These are phyloP conservation scores for Zygogramma bicolorata DNA, from an alignment of 2,888 invertebrate genomes.

Conservation along the genomic window DNA sequence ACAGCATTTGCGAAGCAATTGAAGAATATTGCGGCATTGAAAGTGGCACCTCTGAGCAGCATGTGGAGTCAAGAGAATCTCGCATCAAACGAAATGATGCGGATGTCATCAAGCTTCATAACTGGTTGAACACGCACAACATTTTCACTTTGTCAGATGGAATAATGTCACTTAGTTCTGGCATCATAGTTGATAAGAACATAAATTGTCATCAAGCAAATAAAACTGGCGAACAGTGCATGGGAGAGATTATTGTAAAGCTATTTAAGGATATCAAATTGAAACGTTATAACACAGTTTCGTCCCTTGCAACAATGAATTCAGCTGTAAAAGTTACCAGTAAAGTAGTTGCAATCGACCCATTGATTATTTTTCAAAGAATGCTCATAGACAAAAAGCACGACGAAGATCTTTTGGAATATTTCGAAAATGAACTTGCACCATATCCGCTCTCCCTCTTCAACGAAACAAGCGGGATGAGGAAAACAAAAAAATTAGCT, in stretches of 20 bases:
- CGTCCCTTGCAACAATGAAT: constrained; percentile 13
- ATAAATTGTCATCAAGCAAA: constrained; percentile 23
- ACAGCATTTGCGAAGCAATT: no score
- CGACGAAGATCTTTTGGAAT: constrained; percentile 4
- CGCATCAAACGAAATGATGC: neutral
- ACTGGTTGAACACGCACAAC: neutral
- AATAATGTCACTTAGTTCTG: constrained; percentile 45
- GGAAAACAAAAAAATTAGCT: constrained; percentile 18
- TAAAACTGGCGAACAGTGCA: constrained; percentile 23
- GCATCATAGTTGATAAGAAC: constrained; percentile 12
- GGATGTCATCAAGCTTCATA: neutral
- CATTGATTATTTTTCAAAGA: constrained; percentile 30
- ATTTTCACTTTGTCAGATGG: neutral
- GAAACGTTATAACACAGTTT: constrained; percentile 15
- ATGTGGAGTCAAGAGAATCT: neutral
- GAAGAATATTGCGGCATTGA: no score
- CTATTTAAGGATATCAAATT: neutral
- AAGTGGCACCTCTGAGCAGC: neutral
- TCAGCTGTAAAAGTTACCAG: constrained; percentile 1
- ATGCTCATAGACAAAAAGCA: constrained; percentile 11
- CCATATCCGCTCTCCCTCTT: constrained; percentile 25
- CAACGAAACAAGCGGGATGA: constrained; percentile 25
- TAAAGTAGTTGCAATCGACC: constrained; percentile 20
- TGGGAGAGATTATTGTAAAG: neutral
- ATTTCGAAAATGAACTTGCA: constrained; percentile 20